Evolutionary conservation across 2,888 invertebrate genomes (phyloP), one percentile per base, ranked within the genome.

Genomic region (Lucinisca nassula): DNA sequence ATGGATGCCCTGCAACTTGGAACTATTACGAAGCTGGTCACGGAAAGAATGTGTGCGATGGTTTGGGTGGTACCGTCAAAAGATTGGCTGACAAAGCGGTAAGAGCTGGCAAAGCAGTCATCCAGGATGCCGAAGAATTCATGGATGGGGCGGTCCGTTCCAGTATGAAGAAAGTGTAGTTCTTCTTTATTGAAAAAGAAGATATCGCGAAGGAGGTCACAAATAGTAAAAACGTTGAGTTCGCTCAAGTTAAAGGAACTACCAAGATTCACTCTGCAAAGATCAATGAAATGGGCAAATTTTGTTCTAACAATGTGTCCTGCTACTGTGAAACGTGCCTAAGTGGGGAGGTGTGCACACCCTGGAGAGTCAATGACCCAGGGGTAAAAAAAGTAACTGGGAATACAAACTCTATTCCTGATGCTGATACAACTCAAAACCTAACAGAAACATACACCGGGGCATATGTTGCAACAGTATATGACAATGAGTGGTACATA

Each of bases 1-100:
- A 74, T 73, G 79, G 85, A 24, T 55, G 79, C n/a, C 58, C 51
- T 8, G 82, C 85, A 1, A 85, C 77, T 17, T 91, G 90, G 90
- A 89, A 87, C 40, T 87, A 89, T 72, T 90, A 84, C 45, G 84
- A 86, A 40, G 51, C 55, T 27, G 83, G 88, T 0, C 84, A 89
- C 76, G 87, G 61, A 12, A n/a, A 61, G 30, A 61, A 61, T 61
- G 61, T 90, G 21, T 87, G 90, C 38, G 88, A 89, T 74, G 89
- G 87, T n/a, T 77, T 88, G 12, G 82, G 88, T 21, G 81, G 88
- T 8, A 74, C 85, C 12, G 67, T 72, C 14, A 89, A 88, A 79
- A 38, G 83, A 21, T 24, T 80, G 67, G 82, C 89, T 6, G 90
- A 86, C 38, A 77, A 85, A 49, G 85, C 79, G 30, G 79, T 85